These are phyloP conservation scores for Sesamia inferens DNA, from an alignment of 2,888 invertebrate species.

Conservation along the genomic window DNA sequence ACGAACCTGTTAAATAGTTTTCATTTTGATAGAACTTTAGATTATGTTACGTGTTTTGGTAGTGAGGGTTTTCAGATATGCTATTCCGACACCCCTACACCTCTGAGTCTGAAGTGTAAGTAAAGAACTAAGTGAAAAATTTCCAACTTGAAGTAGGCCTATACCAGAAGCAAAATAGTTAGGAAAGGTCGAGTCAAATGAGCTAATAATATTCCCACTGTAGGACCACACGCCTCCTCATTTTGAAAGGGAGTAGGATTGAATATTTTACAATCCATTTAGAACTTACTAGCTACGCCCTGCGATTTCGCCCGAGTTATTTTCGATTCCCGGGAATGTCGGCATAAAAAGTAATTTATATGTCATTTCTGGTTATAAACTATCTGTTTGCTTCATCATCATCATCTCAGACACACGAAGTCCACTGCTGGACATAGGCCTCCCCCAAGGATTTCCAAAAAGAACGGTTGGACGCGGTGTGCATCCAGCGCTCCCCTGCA, in stretches of 20 bases:
- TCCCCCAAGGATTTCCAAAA: no score
- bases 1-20: conserved; percentile 5
- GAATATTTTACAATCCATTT: background rate
- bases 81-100: background rate
- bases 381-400: no score
- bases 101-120: background rate
- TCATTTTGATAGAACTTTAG: conserved; percentile 8
- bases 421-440: no score
- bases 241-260: background rate
- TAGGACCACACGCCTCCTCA: background rate
- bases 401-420: no score
- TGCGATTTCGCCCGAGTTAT: no score
- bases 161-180: background rate
- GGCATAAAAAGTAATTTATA: no score
- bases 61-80: background rate
- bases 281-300: background rate
- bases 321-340: no score
- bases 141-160: background rate
- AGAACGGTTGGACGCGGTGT: no score
- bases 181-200: background rate
- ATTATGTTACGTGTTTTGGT: background rate
- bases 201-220: background rate
- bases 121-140: background rate
- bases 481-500: no score
- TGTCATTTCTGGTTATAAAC: no score